phyloP scores from a whole-genome alignment of 2,797 vertebrate genomes.

The Fistularia commersonii region DNA sequence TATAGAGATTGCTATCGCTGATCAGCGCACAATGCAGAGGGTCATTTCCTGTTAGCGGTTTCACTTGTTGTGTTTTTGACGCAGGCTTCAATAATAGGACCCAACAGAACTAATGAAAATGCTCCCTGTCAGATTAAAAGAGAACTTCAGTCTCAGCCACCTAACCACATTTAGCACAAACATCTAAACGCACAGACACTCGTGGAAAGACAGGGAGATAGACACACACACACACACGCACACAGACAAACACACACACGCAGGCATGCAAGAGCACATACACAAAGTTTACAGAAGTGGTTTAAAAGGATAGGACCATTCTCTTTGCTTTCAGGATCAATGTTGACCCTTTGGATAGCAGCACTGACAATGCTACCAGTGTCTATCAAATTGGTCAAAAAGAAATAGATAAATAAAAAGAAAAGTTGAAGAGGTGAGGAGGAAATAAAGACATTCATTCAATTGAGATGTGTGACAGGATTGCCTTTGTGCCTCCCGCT shows the following conservation, averaged over 20 bases:
- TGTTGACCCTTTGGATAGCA: conserved; percentile 55
- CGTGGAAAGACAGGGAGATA: conserved; percentile 26
- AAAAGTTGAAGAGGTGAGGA: conserved; percentile 4
- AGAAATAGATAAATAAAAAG: conserved; percentile 5
- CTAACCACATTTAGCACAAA: conserved; percentile 64
- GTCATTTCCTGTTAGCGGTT: conserved; percentile 77
- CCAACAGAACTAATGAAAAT: conserved; percentile 80
- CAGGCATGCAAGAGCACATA: conserved; percentile 35
- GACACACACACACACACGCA: conserved; percentile 49
- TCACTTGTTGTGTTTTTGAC: conserved; percentile 77
- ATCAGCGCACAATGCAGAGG: conserved; percentile 51
- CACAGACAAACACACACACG: conserved; percentile 35
- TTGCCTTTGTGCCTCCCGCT: conserved; percentile 4
- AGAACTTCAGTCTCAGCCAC: conserved; percentile 69
- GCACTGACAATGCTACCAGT: conserved; percentile 46
- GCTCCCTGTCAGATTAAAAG: conserved; percentile 79
- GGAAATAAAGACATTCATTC: conserved; percentile 9
- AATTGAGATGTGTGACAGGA: conserved; percentile 2
- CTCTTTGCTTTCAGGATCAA: conserved; percentile 69
- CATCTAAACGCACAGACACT: conserved; percentile 50
- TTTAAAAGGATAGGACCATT: conserved; percentile 59
- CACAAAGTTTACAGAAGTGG: conserved; percentile 74
- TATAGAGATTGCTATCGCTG: conserved; percentile 46
- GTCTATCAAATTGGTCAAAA: conserved; percentile 30
- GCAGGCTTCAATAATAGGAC: conserved; percentile 77